phyloP scores from a whole-genome alignment of 2,888 invertebrate species.

The Caenorhabditis parvicauda region DNA sequence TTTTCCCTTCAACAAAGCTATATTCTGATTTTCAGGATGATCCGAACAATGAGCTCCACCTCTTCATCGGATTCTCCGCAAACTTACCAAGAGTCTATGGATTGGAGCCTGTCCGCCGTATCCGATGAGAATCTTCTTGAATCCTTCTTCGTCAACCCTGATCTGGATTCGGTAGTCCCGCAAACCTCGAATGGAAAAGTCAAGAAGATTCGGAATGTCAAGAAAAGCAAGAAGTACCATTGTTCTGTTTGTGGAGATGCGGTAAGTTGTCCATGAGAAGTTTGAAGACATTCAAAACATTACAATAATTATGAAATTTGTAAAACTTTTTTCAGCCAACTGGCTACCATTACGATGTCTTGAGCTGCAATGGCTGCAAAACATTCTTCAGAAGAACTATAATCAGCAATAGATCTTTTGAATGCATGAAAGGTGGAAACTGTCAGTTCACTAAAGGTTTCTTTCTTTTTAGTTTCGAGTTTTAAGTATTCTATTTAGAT shows the following conservation, averaged over 20 bases:
- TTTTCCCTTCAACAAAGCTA: too few relatives aligned
- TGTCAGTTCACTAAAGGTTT: slow-evolving; percentile 46
- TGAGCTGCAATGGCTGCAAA: slow-evolving; percentile 50
- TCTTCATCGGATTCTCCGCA: too few relatives aligned
- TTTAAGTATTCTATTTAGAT: slow-evolving; percentile 23
- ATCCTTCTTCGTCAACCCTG: too few relatives aligned
- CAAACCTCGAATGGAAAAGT: slow-evolving; percentile 1
- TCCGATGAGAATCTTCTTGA: too few relatives aligned
- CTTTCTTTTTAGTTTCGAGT: neutral
- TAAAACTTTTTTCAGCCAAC: slow-evolving; percentile 36
- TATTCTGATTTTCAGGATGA: too few relatives aligned
- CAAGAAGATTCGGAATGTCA: slow-evolving; percentile 46
- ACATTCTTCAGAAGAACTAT: slow-evolving; percentile 47
- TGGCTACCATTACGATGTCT: slow-evolving; percentile 48
- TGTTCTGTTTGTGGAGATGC: slow-evolving; percentile 48
- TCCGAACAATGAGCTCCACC: too few relatives aligned
- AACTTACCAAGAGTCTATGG: too few relatives aligned
- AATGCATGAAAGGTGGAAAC: slow-evolving; percentile 39
- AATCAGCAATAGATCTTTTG: slow-evolving; percentile 33
- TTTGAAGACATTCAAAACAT: slow-evolving; percentile 10
- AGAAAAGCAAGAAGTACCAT: slow-evolving; percentile 40
- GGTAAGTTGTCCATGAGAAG: slow-evolving; percentile 24
- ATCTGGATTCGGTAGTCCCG: too few relatives aligned
- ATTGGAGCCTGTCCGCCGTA: too few relatives aligned
- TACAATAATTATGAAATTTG: slow-evolving; percentile 10